Conservation (phyloP, 2,113 vertebrate genomes). For the Oryzias curvinotus region DNA sequence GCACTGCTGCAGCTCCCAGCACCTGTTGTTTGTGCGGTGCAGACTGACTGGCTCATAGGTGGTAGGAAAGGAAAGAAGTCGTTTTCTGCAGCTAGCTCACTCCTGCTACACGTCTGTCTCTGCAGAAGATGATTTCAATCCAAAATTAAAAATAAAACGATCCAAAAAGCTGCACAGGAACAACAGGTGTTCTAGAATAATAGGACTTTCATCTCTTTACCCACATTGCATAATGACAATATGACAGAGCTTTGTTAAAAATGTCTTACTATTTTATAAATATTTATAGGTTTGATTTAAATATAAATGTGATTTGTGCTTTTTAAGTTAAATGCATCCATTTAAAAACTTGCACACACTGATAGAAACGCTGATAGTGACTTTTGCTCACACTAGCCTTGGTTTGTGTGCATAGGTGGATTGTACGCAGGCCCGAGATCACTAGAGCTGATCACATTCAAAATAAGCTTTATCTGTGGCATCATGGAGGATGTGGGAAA, state of each 20-base stretch:
- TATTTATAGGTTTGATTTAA: background rate
- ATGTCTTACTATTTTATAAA: background rate
- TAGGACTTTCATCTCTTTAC: background rate
- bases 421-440: slow-evolving; percentile 31
- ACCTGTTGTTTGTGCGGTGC: slow-evolving; percentile 49
- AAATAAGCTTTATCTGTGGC: slow-evolving; percentile 59
- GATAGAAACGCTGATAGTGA: background rate
- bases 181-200: background rate
- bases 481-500: slow-evolving; percentile 64
- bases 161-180: slow-evolving; percentile 15
- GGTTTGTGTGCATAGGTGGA: slow-evolving; percentile 1
- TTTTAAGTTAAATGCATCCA: background rate
- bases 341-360: slow-evolving; percentile 2
- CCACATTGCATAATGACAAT: slow-evolving; percentile 13
- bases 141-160: background rate
- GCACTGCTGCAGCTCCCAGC: slow-evolving; percentile 26
- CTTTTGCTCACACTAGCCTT: slow-evolving; percentile 16
- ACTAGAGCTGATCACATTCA: slow-evolving; percentile 52
- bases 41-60: slow-evolving; percentile 19
- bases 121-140: background rate
- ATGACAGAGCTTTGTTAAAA: slow-evolving; percentile 5
- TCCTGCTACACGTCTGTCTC: background rate
- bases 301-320: background rate
- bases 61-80: slow-evolving; percentile 36
- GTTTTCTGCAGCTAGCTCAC: slow-evolving; percentile 1